These are phyloP conservation scores for Diplodus sargus DNA, from an alignment of 2,797 vertebrate species.

Conservation along the genomic window DNA sequence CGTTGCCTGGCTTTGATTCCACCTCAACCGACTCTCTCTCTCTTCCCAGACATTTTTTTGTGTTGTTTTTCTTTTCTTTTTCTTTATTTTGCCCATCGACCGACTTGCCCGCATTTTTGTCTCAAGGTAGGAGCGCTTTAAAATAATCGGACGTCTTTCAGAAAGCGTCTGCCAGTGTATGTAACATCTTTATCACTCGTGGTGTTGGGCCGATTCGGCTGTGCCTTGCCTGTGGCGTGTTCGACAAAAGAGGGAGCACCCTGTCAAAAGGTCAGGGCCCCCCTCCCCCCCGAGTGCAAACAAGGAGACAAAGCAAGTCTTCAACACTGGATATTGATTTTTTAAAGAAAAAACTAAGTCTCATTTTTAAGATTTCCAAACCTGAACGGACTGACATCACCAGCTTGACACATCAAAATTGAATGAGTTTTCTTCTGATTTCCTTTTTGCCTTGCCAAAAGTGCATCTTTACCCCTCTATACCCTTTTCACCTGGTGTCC, in stretches of 20 bases:
- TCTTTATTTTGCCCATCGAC: conserved; percentile 25
- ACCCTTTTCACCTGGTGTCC: conserved; percentile 39
- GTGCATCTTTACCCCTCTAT: conserved; percentile 9
- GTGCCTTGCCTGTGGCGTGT: conserved; percentile 60
- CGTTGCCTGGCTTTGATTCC: conserved; percentile 70
- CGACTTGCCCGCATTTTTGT: conserved; percentile 62
- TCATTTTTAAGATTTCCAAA: conserved; percentile 13
- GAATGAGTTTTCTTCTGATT: conserved; percentile 20
- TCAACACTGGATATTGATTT: conserved; percentile 7
- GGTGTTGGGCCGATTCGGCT: conserved; percentile 44
- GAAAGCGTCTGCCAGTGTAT: conserved; percentile 54
- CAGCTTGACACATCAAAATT: conserved; percentile 24
- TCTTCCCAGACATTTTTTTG: conserved; percentile 37
- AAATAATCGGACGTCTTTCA: conserved; percentile 62
- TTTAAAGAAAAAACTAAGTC: conserved; percentile 12
- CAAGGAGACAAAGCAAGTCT: conserved; percentile 54
- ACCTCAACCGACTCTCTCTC: conserved; percentile 65
- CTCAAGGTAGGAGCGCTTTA: conserved; percentile 51
- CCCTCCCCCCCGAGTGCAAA: conserved; percentile 46
- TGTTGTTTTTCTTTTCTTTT: not conserved
- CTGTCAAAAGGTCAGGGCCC: conserved; percentile 73
- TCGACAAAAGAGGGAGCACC: conserved; percentile 66
- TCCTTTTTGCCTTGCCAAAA: conserved; percentile 32
- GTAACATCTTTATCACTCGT: conserved; percentile 65
- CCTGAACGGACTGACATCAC: conserved; percentile 19